A percentile compares a stretch with the other conserved stretches of the same genome.
phyloP scores from a whole-genome alignment of 2,888 invertebrate species.

The Scelioninae gen. 1 region DNA sequence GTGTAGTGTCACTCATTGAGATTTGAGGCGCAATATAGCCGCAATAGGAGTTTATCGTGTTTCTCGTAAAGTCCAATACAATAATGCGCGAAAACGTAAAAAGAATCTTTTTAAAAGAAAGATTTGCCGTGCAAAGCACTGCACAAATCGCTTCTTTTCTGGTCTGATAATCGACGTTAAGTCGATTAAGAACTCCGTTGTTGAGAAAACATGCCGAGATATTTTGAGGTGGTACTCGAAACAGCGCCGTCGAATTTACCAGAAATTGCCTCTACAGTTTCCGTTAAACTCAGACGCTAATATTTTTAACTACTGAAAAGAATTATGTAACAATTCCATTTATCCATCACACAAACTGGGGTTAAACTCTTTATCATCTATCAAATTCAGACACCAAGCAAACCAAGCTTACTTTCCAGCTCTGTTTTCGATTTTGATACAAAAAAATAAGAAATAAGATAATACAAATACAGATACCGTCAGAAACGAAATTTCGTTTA shows the following conservation, averaged over 20 bases:
- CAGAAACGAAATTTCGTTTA: too few species aligned
- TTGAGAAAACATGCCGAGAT: slow-evolving; percentile 52
- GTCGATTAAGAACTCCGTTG: slow-evolving; percentile 72
- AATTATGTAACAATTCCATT: slow-evolving; percentile 17
- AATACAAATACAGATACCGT: too few species aligned
- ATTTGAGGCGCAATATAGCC: slow-evolving; percentile 62
- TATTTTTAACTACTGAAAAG: slow-evolving; percentile 30
- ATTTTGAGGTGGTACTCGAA: slow-evolving; percentile 45
- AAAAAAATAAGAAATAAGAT: too few species aligned
- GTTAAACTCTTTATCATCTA: too few species aligned
- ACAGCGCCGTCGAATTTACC: slow-evolving; percentile 45
- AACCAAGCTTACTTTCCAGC: too few species aligned
- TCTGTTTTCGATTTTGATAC: too few species aligned
- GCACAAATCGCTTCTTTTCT: slow-evolving; percentile 71
- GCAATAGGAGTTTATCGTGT: slow-evolving; percentile 67
- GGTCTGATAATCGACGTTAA: slow-evolving; percentile 72
- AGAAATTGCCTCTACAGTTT: slow-evolving; percentile 48
- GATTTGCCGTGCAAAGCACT: slow-evolving; percentile 65
- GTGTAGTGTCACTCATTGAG: slow-evolving; percentile 65
- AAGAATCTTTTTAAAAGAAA: slow-evolving; percentile 67
- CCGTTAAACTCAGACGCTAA: slow-evolving; percentile 29
- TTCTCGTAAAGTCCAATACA: slow-evolving; percentile 65
- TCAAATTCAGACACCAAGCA: too few species aligned
- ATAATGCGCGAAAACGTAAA: slow-evolving; percentile 58
- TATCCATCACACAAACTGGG: background rate